A percentile compares a stretch with the other conserved stretches of the same genome.
Conservation (phyloP, 64 coral and sea anemone species). For the Montipora cactus region DNA sequence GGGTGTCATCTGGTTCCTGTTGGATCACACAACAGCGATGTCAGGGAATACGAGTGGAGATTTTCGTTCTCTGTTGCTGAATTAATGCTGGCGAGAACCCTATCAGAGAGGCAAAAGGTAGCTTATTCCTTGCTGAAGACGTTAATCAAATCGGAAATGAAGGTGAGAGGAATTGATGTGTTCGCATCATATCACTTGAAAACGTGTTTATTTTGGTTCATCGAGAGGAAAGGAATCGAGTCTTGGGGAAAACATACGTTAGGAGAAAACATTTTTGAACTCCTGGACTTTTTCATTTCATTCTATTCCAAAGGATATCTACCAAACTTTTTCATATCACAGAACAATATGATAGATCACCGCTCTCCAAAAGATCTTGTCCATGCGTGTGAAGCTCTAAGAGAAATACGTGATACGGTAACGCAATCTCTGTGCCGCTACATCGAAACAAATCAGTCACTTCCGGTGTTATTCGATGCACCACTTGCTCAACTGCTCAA, state of each 20-base stretch:
- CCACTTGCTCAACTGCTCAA: slow-evolving; percentile 38
- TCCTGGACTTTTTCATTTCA: slow-evolving; percentile 63
- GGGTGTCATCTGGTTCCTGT: slow-evolving; percentile 83
- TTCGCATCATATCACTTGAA: slow-evolving; percentile 87
- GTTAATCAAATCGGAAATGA: slow-evolving; percentile 83
- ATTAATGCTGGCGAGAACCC: slow-evolving; percentile 49
- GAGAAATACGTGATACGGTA: slow-evolving; percentile 49
- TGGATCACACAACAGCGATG: slow-evolving; percentile 56
- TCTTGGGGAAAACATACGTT: slow-evolving; percentile 29
- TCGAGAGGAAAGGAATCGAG: slow-evolving; percentile 57
- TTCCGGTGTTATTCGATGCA: slow-evolving; percentile 78
- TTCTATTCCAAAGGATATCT: slow-evolving; percentile 67
- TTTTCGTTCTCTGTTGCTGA: slow-evolving; percentile 82
- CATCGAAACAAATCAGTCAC: slow-evolving; percentile 70
- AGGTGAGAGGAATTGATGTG: slow-evolving; percentile 43
- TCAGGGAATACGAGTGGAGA: slow-evolving; percentile 78
- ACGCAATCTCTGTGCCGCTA: slow-evolving; percentile 66
- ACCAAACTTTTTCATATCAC: slow-evolving; percentile 74
- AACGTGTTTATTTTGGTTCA: slow-evolving; percentile 76
- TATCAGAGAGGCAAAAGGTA: slow-evolving; percentile 77
- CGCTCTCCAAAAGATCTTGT: slow-evolving; percentile 52
- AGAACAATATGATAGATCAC: slow-evolving; percentile 89
- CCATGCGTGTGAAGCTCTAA: slow-evolving; percentile 46
- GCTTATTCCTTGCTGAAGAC: slow-evolving; percentile 75
- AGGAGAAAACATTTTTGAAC: slow-evolving; percentile 56